Evolutionary conservation across 2,113 vertebrate genomes (phyloP).

Genomic region (Eira barbara): DNA sequence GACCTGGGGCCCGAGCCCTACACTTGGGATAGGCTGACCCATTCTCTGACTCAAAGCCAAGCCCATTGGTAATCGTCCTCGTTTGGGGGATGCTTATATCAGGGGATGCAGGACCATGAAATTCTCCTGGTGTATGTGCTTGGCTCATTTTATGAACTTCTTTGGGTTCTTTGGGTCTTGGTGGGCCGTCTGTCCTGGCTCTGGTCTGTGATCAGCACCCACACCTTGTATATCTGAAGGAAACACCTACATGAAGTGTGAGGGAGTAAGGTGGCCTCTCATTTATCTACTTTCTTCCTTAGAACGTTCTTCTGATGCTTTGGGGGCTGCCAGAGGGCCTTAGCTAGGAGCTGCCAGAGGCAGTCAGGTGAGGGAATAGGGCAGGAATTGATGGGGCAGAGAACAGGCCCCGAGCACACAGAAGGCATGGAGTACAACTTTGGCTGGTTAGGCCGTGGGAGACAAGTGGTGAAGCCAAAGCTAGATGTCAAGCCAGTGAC

Average conservation of each 20-base stretch:
- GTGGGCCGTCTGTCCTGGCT: not conserved
- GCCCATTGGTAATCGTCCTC: not conserved
- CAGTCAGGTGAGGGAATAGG: too few species aligned
- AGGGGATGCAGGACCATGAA: not conserved
- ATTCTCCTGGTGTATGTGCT: not conserved
- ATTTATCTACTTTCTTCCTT: not conserved
- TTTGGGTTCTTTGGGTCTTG: not conserved
- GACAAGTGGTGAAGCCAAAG: not conserved
- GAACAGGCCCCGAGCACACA: not conserved
- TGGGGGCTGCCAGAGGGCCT: not conserved
- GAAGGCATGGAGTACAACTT: not conserved
- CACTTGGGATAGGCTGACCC: not conserved
- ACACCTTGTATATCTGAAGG: not conserved
- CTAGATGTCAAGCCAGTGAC: not conserved
- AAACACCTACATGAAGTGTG: not conserved
- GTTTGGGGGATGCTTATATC: not conserved
- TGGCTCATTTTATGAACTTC: not conserved
- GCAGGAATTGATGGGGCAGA: not conserved
- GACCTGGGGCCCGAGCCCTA: not conserved
- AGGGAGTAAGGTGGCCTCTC: not conserved
- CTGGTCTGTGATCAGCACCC: not conserved
- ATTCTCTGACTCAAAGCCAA: not conserved
- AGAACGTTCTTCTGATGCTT: not conserved
- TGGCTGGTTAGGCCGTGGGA: not conserved
- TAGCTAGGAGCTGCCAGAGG: not conserved